Conservation (phyloP, 2,113 vertebrate genomes). For the Haplochromis vanheusdeni region DNA sequence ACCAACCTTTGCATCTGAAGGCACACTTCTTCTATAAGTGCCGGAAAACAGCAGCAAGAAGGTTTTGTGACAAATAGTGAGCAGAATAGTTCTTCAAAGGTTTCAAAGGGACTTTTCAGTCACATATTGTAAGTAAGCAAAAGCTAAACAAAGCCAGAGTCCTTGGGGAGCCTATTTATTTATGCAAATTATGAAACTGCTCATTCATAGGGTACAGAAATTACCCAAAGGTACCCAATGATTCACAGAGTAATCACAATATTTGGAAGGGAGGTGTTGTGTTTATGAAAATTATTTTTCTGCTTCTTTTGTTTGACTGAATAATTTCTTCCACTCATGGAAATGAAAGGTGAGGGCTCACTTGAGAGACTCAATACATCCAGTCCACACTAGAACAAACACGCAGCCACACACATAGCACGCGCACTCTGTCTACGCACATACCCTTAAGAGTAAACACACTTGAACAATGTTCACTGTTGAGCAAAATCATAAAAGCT, state of each 20-base stretch:
- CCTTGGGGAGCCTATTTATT: constrained; percentile 7
- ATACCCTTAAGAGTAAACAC: not conserved
- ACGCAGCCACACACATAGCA: not conserved
- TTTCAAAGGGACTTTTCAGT: not conserved
- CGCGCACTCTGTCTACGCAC: not conserved
- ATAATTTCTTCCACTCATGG: not conserved
- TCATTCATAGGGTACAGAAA: not conserved
- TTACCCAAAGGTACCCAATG: not conserved
- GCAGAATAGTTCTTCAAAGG: not conserved
- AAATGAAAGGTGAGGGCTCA: constrained; percentile 13
- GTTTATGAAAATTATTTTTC: not conserved
- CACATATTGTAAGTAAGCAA: not conserved
- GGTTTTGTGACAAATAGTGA: constrained; percentile 7
- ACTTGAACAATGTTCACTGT: not conserved
- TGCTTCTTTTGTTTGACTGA: not conserved
- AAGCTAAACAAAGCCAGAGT: not conserved
- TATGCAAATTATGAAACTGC: not conserved
- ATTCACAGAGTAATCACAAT: not conserved
- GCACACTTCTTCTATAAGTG: not conserved
- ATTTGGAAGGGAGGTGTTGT: not conserved
- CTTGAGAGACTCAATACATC: not conserved
- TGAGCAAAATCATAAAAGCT: constrained; percentile 32
- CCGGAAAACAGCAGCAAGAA: not conserved
- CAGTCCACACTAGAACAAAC: not conserved
- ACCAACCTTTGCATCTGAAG: not conserved